Percentiles rank a stretch among this genome's conserved stretches.
phyloP scores from a whole-genome alignment of 1,140 invertebrate genomes.

The Scaptomyza hsui region DNA sequence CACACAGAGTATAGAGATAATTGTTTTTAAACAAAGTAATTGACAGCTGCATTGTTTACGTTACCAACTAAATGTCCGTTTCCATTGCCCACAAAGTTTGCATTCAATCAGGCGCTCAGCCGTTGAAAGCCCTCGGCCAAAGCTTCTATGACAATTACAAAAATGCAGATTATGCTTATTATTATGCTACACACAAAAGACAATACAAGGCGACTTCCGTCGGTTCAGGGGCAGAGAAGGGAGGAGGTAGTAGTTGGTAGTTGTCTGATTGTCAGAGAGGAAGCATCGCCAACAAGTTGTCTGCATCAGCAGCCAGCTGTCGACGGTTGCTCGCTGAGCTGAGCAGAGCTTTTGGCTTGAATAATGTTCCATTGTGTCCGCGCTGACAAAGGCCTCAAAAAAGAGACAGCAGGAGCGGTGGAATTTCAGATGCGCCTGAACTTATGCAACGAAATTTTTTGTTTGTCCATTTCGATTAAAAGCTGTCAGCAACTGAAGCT shows the following conservation, averaged over 20 bases:
- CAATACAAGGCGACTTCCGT: conserved; percentile 7
- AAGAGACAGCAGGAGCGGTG: not conserved
- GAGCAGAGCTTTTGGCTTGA: conserved; percentile 27
- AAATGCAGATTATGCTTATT: conserved; percentile 40
- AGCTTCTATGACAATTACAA: conserved; percentile 33
- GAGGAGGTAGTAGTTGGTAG: not conserved
- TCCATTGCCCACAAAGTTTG: conserved; percentile 10
- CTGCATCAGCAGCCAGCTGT: conserved; percentile 17
- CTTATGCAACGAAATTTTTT: conserved; percentile 67
- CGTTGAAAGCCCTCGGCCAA: conserved; percentile 7
- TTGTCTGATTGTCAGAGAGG: conserved; percentile 46
- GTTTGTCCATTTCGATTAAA: conserved; percentile 38
- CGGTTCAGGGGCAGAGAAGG: not conserved
- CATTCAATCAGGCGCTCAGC: conserved; percentile 24
- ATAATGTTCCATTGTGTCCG: conserved; percentile 58
- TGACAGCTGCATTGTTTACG: conserved; percentile 4
- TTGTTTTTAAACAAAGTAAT: not conserved
- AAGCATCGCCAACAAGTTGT: conserved; percentile 61
- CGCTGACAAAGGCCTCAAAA: conserved; percentile 42
- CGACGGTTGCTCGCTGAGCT: conserved; percentile 1
- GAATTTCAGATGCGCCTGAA: conserved; percentile 24
- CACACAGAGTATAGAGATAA: not conserved
- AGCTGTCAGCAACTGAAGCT: conserved; percentile 2
- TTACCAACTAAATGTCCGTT: conserved; percentile 3
- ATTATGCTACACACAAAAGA: conserved; percentile 40